Percentiles rank a stretch among this genome's conserved stretches.
phyloP scores from a whole-genome alignment of 2,113 vertebrate genomes.

The Colistium nudipinnis region DNA sequence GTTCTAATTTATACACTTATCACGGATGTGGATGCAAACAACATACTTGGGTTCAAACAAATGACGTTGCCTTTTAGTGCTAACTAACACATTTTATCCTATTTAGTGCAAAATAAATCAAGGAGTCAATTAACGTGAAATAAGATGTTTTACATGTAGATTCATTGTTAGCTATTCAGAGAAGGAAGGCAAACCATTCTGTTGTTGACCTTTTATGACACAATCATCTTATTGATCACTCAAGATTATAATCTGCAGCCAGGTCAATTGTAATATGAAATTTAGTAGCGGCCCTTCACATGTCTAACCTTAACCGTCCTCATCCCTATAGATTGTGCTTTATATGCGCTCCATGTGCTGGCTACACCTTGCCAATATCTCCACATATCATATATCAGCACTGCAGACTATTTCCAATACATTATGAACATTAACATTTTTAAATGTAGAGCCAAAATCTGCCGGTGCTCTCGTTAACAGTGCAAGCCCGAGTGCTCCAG shows the following conservation, averaged over 20 bases:
- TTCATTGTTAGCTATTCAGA: too few species aligned
- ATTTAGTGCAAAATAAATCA: too few species aligned
- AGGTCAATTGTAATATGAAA: not conserved
- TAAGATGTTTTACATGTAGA: too few species aligned
- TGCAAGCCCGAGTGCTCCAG: conserved; percentile 22
- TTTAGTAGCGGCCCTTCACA: not conserved
- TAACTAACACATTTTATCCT: too few species aligned
- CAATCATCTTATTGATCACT: not conserved
- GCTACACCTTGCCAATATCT: not conserved
- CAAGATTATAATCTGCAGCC: not conserved
- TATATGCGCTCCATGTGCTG: not conserved
- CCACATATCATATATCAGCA: conserved; percentile 8
- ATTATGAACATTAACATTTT: not conserved
- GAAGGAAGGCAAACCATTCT: too few species aligned
- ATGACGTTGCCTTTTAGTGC: not conserved
- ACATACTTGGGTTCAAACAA: not conserved
- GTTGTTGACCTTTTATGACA: not conserved
- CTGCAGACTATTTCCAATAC: not conserved
- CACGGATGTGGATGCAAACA: not conserved
- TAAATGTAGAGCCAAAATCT: conserved; percentile 26
- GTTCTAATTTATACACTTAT: not conserved
- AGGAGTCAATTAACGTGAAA: too few species aligned
- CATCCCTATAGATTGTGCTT: not conserved
- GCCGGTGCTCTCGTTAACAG: not conserved
- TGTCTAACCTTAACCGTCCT: too few species aligned